phyloP scores from a whole-genome alignment of 2,797 vertebrate genomes.

The Aphelocoma californica region DNA sequence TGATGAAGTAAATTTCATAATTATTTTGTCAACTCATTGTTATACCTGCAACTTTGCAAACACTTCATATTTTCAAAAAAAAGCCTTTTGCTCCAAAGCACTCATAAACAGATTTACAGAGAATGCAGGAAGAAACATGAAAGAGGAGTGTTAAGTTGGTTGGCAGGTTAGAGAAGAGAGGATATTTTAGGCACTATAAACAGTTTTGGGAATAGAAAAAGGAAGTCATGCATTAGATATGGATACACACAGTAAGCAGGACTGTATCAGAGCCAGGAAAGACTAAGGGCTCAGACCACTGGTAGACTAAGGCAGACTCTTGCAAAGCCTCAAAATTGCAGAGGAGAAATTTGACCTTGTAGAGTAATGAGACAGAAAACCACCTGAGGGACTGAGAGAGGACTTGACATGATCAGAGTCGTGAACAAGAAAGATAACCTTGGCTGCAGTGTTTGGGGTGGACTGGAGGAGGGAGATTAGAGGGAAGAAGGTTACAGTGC shows the following conservation, averaged over 20 bases:
- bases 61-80: neutral
- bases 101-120: neutral
- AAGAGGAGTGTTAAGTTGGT: neutral
- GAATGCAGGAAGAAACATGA: neutral
- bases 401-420: neutral
- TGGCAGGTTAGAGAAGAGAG: neutral
- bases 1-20: neutral
- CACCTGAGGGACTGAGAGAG: neutral
- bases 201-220: neutral
- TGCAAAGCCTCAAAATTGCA: neutral
- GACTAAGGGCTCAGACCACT: neutral
- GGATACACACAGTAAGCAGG: neutral
- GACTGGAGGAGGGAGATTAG: neutral
- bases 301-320: neutral
- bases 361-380: neutral
- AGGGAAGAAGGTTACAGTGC: neutral
- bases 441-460: neutral
- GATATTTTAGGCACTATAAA: neutral
- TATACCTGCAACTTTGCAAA: neutral
- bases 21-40: neutral
- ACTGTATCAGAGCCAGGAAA: neutral
- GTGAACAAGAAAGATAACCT: conserved; percentile 31
- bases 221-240: neutral
- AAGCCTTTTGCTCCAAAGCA: neutral
- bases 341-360: conserved; percentile 17